Evolutionary conservation across 2,797 vertebrate genomes (phyloP).

Genomic region (Cossypha niveicapilla): DNA sequence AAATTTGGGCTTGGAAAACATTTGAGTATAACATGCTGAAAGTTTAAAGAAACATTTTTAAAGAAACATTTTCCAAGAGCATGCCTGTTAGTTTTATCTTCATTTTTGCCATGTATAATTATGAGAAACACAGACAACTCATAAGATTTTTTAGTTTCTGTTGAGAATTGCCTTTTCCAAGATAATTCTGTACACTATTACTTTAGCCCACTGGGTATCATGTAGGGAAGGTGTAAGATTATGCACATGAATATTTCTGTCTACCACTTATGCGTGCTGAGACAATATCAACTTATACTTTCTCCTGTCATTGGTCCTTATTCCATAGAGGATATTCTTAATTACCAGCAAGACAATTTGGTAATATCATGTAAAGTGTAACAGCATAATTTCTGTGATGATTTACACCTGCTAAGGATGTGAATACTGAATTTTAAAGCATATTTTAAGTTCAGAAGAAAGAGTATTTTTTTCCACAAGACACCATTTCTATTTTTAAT

Average conservation of each 20-base stretch:
- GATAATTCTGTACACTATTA: slow-evolving; percentile 33
- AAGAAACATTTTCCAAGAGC: background rate
- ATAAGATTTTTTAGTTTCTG: slow-evolving; percentile 15
- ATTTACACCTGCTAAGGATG: slow-evolving; percentile 32
- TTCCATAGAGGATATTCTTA: slow-evolving; percentile 27
- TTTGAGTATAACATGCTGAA: background rate
- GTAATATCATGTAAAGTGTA: slow-evolving; percentile 23
- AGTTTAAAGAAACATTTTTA: background rate
- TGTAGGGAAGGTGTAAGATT: slow-evolving; percentile 39
- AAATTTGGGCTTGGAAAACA: background rate
- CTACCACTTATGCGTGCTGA: slow-evolving; percentile 18
- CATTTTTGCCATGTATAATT: background rate
- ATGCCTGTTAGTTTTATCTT: background rate
- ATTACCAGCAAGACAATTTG: slow-evolving; percentile 49
- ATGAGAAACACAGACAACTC: slow-evolving; percentile 1
- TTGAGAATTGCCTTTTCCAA: slow-evolving; percentile 54
- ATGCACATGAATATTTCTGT: slow-evolving; percentile 46
- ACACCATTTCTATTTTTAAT: background rate
- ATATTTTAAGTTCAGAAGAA: background rate
- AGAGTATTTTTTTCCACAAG: background rate
- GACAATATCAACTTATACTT: slow-evolving; percentile 31
- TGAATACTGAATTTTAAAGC: background rate
- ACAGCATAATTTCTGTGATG: slow-evolving; percentile 15
- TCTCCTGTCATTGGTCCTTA: slow-evolving; percentile 35
- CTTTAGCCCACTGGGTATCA: slow-evolving; percentile 37